Percentiles rank a stretch among this genome's conserved stretches.
These are phyloP conservation scores for Chrysotoxum bicinctum DNA, from an alignment of 2,888 invertebrate genomes.

Conservation along the genomic window DNA sequence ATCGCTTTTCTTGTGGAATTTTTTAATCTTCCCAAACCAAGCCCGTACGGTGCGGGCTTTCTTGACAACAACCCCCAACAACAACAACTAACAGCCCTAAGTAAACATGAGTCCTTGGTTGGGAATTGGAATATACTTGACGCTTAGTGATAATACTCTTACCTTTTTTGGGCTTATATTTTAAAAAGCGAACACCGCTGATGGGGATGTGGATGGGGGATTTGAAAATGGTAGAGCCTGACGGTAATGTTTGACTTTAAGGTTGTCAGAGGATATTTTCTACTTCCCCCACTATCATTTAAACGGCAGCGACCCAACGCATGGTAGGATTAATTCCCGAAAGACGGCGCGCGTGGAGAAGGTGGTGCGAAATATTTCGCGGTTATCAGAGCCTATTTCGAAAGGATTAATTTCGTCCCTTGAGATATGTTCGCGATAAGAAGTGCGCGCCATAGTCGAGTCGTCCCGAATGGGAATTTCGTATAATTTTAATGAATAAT, in stretches of 20 bases:
- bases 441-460: background rate
- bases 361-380: slow-evolving; percentile 72
- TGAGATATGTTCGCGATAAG: slow-evolving; percentile 63
- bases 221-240: background rate
- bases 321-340: slow-evolving; percentile 44
- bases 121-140: slow-evolving; percentile 14
- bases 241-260: slow-evolving; percentile 61
- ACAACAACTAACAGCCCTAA: slow-evolving; percentile 6
- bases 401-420: slow-evolving; percentile 72
- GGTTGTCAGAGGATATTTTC: slow-evolving; percentile 53
- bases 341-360: slow-evolving; percentile 42
- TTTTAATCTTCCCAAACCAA: slow-evolving; percentile 69
- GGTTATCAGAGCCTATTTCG: slow-evolving; percentile 72
- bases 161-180: slow-evolving; percentile 5
- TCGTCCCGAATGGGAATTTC: slow-evolving; percentile 54
- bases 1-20: slow-evolving; percentile 70
- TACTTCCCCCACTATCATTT: background rate
- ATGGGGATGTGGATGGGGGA: background rate
- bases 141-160: slow-evolving; percentile 30
- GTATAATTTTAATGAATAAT: slow-evolving; percentile 79
- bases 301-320: background rate
- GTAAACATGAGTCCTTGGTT: slow-evolving; percentile 24
- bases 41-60: slow-evolving; percentile 22
- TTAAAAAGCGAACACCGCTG: slow-evolving; percentile 1
- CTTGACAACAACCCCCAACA: background rate